phyloP scores from a whole-genome alignment of 2,797 vertebrate species.

The Bryconaethiops microstoma region DNA sequence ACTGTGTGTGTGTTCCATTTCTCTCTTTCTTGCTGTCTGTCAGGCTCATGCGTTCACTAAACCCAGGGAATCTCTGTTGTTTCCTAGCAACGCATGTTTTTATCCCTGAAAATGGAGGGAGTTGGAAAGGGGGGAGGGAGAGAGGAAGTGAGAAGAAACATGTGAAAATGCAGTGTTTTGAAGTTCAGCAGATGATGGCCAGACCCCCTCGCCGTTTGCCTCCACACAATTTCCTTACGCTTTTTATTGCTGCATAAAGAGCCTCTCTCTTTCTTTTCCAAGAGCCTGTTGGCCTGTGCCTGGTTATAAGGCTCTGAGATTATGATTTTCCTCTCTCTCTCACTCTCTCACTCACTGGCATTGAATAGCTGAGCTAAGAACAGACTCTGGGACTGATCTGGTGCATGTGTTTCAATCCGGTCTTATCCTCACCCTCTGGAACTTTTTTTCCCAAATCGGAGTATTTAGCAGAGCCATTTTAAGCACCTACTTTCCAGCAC shows the following conservation, averaged over 20 bases:
- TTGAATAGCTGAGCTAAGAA: slow-evolving; percentile 7
- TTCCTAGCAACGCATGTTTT: slow-evolving; percentile 47
- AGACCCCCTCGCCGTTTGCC: neutral
- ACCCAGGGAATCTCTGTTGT: slow-evolving; percentile 22
- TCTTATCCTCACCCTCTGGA: neutral
- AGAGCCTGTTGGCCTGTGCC: neutral
- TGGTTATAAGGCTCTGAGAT: neutral
- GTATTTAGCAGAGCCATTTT: neutral
- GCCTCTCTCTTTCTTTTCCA: neutral
- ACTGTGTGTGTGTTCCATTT: neutral
- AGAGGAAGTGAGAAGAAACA: slow-evolving; percentile 16
- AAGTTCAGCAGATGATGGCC: slow-evolving; percentile 19
- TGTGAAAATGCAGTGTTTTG: slow-evolving; percentile 26
- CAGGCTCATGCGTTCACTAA: slow-evolving; percentile 12
- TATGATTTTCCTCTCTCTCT: neutral
- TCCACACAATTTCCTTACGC: neutral
- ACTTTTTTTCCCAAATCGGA: neutral
- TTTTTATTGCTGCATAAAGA: neutral
- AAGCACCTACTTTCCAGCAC: neutral
- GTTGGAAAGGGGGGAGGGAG: slow-evolving; percentile 14
- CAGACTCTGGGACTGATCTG: neutral
- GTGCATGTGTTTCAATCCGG: neutral
- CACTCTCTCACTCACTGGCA: neutral
- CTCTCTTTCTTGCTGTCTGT: slow-evolving; percentile 4
- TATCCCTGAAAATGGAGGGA: slow-evolving; percentile 44